Conservation (phyloP, 2,888 invertebrate genomes). For the Ormyrus nitidulus region DNA sequence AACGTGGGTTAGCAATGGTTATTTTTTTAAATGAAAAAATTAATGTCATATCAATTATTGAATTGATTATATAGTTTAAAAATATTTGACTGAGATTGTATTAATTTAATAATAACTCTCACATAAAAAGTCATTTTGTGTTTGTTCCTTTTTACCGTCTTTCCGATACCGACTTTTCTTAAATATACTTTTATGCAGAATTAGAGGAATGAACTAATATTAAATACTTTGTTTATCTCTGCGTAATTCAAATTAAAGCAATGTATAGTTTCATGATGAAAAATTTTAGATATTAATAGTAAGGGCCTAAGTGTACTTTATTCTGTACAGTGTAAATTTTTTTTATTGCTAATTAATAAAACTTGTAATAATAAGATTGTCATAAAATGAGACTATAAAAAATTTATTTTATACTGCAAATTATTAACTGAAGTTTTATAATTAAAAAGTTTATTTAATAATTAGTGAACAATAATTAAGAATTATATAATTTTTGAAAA, state of each 20-base stretch:
- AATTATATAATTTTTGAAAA: no score
- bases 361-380: conserved; percentile 48
- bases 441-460: no score
- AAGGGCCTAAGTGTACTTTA: conserved; percentile 59
- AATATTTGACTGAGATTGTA: conserved; percentile 56
- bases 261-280: conserved; percentile 21
- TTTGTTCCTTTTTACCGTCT: conserved; percentile 16
- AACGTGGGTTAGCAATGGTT: conserved; percentile 61
- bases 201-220: not conserved
- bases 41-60: conserved; percentile 44
- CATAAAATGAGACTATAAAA: conserved; percentile 18
- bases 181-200: conserved; percentile 23
- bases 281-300: conserved; percentile 19
- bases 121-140: conserved; percentile 10
- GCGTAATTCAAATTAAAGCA: conserved; percentile 44
- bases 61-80: conserved; percentile 34
- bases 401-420: no score
- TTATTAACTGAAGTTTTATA: no score
- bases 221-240: conserved; percentile 24
- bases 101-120: conserved; percentile 54
- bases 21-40: conserved; percentile 59
- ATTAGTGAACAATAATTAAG: no score
- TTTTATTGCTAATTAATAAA: conserved; percentile 55
- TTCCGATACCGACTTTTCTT: conserved; percentile 1
- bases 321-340: conserved; percentile 64